Base-by-base conservation (phyloP, 2,888 invertebrate genomes). In the Sarcophaga subvicina region DNA sequence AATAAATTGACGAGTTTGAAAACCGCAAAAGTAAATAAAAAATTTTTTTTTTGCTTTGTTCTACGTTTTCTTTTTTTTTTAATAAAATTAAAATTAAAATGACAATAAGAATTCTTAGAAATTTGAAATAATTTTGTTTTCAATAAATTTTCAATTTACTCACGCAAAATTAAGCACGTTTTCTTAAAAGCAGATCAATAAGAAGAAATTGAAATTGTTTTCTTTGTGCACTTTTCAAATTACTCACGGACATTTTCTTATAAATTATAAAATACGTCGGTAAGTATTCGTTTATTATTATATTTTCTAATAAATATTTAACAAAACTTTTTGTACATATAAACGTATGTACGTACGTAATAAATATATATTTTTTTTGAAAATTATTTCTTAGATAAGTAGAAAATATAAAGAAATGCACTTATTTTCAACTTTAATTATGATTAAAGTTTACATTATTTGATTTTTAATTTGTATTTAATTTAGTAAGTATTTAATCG, bases 141-240 rank as follows among this genome's bases (percentile, higher is more conserved):
- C 17, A 54, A 12, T 4, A 12, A 14, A 14, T 54, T 54, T 54
- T 54, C 17, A 4, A 54, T 54, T 14, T 54, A 54, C 17, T 12
- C 17, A 54, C 17, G 17, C 0, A 14, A 14, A 14, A 17, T 54
- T 37, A 37, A 37, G 37, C 37, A 37, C 37, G 37, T 37, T 37
- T 37, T 37, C 37, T 37, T 37, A 37, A 37, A 37, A 8, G 37
- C 37, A 37, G 37, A 37, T 37, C 37, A 37, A 37, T 37, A 10
- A 0, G 37, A 37, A 37, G 37, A 37, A 37, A 37, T 37, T 37
- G 37, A 37, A 5, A 37, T 37, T 8, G 8, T 37, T 37, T 8
- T 37, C 2, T 66, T 59, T 73, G 25, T 72, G 47, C 60, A 64
- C 45, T 80, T 80, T 25, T 80, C 47, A 69, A 69, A 4, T 20